Percentiles rank a stretch among this genome's conserved stretches.
Evolutionary conservation across 2,113 vertebrate genomes (phyloP).

Genomic region (Upupa epops): DNA sequence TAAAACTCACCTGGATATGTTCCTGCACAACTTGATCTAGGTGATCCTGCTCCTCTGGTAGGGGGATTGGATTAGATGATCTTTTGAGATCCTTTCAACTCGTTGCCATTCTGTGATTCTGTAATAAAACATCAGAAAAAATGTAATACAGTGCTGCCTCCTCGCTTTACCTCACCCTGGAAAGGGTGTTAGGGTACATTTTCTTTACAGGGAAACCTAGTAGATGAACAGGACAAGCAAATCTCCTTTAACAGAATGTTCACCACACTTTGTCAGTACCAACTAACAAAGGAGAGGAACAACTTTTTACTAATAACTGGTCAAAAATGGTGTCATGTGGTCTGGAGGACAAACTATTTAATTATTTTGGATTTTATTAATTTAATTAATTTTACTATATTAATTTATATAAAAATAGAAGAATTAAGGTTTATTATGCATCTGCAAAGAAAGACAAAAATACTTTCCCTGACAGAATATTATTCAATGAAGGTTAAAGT

Average conservation of each 20-base stretch:
- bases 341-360: neutral
- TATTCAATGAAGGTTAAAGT: neutral
- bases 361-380: too few relatives aligned
- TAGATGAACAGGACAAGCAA: neutral
- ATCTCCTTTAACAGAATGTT: neutral
- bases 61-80: too few relatives aligned
- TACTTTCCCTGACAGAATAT: neutral
- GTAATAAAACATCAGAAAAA: neutral
- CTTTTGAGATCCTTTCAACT: too few relatives aligned
- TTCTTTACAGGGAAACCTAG: neutral
- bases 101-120: too few relatives aligned
- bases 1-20: too few relatives aligned
- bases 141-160: neutral
- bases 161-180: neutral
- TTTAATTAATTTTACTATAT: too few relatives aligned
- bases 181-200: neutral
- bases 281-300: neutral
- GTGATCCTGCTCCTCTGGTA: too few relatives aligned
- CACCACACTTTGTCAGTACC: neutral
- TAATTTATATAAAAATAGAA: neutral
- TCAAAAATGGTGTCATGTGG: neutral
- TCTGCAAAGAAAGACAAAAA: neutral
- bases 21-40: too few relatives aligned
- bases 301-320: neutral
- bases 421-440: neutral